Evolutionary conservation across 2,888 invertebrate species (phyloP).

Genomic region (Athrips mouffetella): DNA sequence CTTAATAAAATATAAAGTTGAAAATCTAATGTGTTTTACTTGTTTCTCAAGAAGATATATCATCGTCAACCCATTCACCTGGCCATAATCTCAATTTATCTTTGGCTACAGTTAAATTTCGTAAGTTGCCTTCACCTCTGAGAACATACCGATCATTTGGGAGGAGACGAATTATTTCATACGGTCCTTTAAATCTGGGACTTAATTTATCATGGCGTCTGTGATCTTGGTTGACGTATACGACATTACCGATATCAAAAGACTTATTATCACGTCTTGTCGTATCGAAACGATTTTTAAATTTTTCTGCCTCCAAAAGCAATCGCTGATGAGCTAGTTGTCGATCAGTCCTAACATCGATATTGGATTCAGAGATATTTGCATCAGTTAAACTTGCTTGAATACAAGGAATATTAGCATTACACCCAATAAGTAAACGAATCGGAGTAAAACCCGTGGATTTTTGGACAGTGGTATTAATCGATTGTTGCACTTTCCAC

Average conservation of each 20-base stretch:
- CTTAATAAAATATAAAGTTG: too few species aligned
- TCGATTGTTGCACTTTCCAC: constrained; percentile 21
- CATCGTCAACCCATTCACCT: constrained; percentile 11
- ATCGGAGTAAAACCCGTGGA: constrained; percentile 18
- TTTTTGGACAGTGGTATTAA: constrained; percentile 19
- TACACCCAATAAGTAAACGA: constrained; percentile 16
- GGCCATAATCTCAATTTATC: constrained; percentile 15
- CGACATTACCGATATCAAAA: constrained; percentile 5
- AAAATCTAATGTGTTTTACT: too few species aligned
- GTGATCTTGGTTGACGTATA: constrained; percentile 13
- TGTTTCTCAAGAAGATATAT: too few species aligned
- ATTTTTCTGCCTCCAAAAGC: not conserved
- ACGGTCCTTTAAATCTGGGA: constrained; percentile 15
- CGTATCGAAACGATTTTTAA: constrained; percentile 8
- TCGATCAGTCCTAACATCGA: constrained; percentile 6
- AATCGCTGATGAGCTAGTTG: not conserved
- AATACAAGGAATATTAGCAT: constrained; percentile 14
- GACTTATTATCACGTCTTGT: constrained; percentile 1
- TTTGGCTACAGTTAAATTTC: constrained; percentile 12
- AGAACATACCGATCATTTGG: constrained; percentile 11
- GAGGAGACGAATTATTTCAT: constrained; percentile 4
- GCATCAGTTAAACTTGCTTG: constrained; percentile 14
- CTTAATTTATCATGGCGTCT: constrained; percentile 14
- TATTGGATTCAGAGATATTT: not conserved
- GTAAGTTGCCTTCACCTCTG: constrained; percentile 7